Evolutionary conservation across 2,888 invertebrate genomes (phyloP), one percentile per base, ranked within the genome.

Genomic region (Electrophaes corylata): DNA sequence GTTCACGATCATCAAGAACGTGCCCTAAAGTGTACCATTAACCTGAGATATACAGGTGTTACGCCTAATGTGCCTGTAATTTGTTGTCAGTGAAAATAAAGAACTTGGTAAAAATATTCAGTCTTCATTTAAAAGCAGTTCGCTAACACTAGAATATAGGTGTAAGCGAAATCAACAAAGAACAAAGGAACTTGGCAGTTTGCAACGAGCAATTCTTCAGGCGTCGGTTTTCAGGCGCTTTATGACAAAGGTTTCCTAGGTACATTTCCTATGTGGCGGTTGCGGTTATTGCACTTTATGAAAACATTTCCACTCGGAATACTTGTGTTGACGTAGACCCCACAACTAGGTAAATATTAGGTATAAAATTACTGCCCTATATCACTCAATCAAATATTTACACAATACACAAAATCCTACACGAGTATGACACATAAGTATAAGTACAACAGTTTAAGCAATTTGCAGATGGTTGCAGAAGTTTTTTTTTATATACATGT

Each of bases 141-240:
- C 37, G 5, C 10, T 11, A 20, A 33, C 39, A 40, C 41, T 53
- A 39, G 57, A 53, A 49, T 49, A 37, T 50, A 35, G n/a, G 40
- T 51, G 43, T 31, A 43, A 47, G 54, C 31, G 61, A 67, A 65
- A 66, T 67, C 53, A 66, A 68, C 64, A 62, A 48, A 43, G 63
- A 69, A 71, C 65, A 69, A 70, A 69, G 63, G 57, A 18, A 51
- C 55, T 5, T 49, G 55, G 47, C 55, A 61, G 62, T 64, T 65
- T 66, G 66, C 62, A 46, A 60, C 57, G 60, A 67, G 70, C 74
- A 70, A 71, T 73, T 76, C 72, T 70, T 73, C 70, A 74, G 70
- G 68, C 75, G 75, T 73, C 71, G 69, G 68, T 66, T 67, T 65
- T 58, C 64, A 64, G 56, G 58, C 69, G 68, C 77, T 79, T 76